These are phyloP conservation scores for Lepus americanus DNA, from an alignment of 2,113 vertebrate genomes.

Conservation along the genomic window DNA sequence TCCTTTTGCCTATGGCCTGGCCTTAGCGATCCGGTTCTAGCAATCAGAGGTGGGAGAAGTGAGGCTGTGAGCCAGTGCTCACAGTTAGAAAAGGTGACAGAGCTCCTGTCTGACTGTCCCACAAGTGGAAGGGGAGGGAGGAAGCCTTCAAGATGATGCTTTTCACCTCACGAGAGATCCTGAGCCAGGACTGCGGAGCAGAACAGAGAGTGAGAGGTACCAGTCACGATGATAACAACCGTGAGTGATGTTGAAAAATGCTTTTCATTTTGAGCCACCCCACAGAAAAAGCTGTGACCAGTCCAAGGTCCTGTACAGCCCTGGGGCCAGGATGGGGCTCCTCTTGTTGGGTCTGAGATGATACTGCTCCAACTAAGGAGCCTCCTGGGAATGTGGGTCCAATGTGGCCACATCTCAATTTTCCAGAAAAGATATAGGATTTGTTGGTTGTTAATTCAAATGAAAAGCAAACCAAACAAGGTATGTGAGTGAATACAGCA, in stretches of 20 bases:
- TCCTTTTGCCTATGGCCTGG: not conserved
- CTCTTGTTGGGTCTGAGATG: not conserved
- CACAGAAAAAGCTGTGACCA: not conserved
- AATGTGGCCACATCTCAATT: not conserved
- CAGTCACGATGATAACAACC: not conserved
- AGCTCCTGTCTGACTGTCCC: not conserved
- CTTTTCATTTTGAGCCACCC: not conserved
- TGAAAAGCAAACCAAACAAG: not conserved
- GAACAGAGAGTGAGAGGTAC: not conserved
- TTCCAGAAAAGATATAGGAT: constrained; percentile 33
- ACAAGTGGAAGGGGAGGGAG: not conserved
- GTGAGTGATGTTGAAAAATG: no score
- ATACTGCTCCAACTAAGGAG: not conserved
- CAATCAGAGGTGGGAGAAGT: not conserved
- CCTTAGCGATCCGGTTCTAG: not conserved
- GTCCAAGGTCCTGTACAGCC: not conserved
- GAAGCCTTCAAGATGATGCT: not conserved
- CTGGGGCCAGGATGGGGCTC: not conserved
- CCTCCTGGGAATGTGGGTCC: not conserved
- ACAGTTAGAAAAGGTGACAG: not conserved
- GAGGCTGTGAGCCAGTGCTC: not conserved
- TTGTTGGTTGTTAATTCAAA: not conserved
- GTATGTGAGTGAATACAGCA: not conserved
- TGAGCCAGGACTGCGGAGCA: not conserved
- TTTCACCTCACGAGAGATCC: not conserved